Conservation (phyloP, 2,797 vertebrate species). For the Pipistrellus pipistrellus region DNA sequence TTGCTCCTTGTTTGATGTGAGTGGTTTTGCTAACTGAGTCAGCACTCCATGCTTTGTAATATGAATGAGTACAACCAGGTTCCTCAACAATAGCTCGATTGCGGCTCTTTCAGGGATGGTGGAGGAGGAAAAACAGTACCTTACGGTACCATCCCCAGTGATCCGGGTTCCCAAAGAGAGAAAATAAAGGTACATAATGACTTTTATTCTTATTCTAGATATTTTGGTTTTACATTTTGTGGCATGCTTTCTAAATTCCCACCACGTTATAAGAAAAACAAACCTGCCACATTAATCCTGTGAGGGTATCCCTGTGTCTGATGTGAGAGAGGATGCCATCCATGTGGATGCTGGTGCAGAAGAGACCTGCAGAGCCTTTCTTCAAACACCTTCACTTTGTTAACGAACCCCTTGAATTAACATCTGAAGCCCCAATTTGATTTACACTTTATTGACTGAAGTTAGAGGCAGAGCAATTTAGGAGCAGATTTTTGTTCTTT, state of each 20-base stretch:
- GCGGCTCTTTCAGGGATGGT: not conserved
- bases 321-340: not conserved
- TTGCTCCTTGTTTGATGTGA: slow-evolving; percentile 71
- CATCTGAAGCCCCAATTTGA: not conserved
- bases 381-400: not conserved
- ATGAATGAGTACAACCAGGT: not conserved
- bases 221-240: not conserved
- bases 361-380: not conserved
- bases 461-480: not conserved
- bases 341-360: not conserved
- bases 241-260: not conserved
- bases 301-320: not conserved
- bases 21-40: not conserved
- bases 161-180: not conserved
- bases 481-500: slow-evolving; percentile 30
- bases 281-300: not conserved
- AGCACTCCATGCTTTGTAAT: not conserved
- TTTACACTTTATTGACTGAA: not conserved
- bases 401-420: not conserved
- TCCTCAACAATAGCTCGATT: not conserved
- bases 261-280: not conserved
- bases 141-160: not conserved
- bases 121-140: not conserved
- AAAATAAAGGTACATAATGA: slow-evolving; percentile 21
- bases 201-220: not conserved